These are phyloP conservation scores for Sebastes minor DNA, from an alignment of 2,797 vertebrate species.

Conservation along the genomic window DNA sequence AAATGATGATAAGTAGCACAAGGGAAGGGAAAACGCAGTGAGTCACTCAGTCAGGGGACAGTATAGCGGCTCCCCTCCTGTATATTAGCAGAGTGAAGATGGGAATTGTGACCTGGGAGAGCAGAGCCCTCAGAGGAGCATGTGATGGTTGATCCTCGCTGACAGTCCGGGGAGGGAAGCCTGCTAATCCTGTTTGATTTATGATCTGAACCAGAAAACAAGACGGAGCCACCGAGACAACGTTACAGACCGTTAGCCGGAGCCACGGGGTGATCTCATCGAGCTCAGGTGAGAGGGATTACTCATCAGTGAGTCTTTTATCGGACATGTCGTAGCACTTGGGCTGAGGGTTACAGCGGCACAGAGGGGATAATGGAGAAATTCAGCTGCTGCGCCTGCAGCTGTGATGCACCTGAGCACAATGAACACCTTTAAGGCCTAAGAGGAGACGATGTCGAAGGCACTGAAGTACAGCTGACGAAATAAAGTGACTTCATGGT, in stretches of 20 bases:
- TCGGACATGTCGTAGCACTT: slow-evolving; percentile 8
- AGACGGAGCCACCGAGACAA: slow-evolving; percentile 17
- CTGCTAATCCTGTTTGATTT: slow-evolving; percentile 63
- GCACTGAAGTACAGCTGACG: neutral
- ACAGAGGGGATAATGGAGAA: slow-evolving; percentile 3
- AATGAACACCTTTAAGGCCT: neutral
- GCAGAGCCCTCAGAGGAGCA: slow-evolving; percentile 18
- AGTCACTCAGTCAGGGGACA: slow-evolving; percentile 14
- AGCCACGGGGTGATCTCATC: slow-evolving; percentile 28
- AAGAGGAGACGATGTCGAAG: neutral
- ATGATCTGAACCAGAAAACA: slow-evolving; percentile 58
- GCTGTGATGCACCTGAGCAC: neutral
- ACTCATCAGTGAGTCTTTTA: slow-evolving; percentile 25
- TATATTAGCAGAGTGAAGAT: slow-evolving; percentile 28
- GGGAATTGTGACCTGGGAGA: slow-evolving; percentile 32
- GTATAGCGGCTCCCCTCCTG: neutral
- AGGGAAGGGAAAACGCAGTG: slow-evolving; percentile 4
- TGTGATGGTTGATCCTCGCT: slow-evolving; percentile 49
- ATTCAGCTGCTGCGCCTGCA: neutral
- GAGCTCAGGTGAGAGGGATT: slow-evolving; percentile 42
- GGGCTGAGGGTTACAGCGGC: neutral
- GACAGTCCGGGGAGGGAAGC: slow-evolving; percentile 45
- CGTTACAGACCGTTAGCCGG: slow-evolving; percentile 4
- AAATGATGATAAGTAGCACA: slow-evolving; percentile 23
- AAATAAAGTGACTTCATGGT: neutral